Evolutionary conservation across 2,888 invertebrate genomes (phyloP).

Genomic region (Argyresthia albistria): DNA sequence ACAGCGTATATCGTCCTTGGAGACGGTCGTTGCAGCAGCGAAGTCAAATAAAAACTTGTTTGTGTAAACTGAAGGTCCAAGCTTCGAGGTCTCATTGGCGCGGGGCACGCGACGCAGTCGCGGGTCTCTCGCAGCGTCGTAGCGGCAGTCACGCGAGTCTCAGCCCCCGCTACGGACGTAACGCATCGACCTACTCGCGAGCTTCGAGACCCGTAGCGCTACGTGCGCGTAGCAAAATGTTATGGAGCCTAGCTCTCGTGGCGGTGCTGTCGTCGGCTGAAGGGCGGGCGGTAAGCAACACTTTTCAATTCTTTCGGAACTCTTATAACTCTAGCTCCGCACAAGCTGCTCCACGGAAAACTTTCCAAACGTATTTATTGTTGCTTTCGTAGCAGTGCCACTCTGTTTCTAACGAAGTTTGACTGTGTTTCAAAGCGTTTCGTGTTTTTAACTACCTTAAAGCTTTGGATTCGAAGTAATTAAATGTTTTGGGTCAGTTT

Average conservation of each 20-base stretch:
- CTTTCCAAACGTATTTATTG: no score
- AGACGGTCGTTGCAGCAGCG: no score
- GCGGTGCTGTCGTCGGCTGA: constrained; percentile 54
- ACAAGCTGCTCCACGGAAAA: no score
- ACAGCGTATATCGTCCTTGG: no score
- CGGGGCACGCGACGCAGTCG: constrained; percentile 13
- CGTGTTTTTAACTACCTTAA: no score
- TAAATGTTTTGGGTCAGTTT: no score
- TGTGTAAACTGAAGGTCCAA: constrained; percentile 41
- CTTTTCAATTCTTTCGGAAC: background rate
- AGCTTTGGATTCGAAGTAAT: no score
- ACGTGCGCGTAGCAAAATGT: constrained; percentile 36
- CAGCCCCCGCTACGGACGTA: constrained; percentile 33
- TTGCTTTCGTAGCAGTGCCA: no score
- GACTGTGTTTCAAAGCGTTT: no score
- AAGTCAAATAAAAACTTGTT: constrained; percentile 51
- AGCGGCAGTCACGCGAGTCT: constrained; percentile 59
- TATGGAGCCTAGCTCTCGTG: constrained; percentile 44
- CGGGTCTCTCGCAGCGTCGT: constrained; percentile 21
- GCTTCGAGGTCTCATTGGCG: constrained; percentile 14
- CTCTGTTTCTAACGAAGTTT: no score
- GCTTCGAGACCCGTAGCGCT: constrained; percentile 29
- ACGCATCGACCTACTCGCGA: constrained; percentile 28
- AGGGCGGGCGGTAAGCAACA: constrained; percentile 60
- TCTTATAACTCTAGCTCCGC: no score